Conservation (phyloP, 2,888 invertebrate species). For the Nomada fucata region DNA sequence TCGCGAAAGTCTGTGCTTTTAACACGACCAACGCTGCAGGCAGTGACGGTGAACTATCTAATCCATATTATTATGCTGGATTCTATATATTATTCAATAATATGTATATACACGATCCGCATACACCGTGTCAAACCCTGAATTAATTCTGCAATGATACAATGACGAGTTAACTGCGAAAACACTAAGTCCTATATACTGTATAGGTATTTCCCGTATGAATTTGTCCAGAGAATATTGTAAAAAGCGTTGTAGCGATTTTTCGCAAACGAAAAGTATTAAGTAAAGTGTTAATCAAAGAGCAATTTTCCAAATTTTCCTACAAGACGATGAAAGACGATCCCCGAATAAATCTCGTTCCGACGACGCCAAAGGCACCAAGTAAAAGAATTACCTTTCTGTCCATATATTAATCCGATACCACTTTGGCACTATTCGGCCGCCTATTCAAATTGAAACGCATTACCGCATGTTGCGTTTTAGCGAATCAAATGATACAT, state of each 20-base stretch:
- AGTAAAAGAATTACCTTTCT: conserved; percentile 61
- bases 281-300: conserved; percentile 22
- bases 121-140: conserved; percentile 63
- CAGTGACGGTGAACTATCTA: conserved; percentile 70
- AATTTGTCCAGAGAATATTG: conserved; percentile 2
- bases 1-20: conserved; percentile 49
- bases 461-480: conserved; percentile 21
- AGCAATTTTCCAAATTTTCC: conserved; percentile 29
- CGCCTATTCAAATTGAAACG: conserved; percentile 52
- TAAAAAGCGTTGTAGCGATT: conserved; percentile 3
- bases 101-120: conserved; percentile 69
- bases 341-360: conserved; percentile 57
- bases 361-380: conserved; percentile 70
- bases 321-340: conserved; percentile 64
- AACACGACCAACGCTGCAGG: conserved; percentile 67
- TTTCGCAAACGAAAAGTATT: background rate
- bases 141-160: conserved; percentile 29
- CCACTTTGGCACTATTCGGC: conserved; percentile 67
- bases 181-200: conserved; percentile 13
- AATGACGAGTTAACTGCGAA: conserved; percentile 31
- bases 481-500: conserved; percentile 27
- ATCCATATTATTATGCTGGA: conserved; percentile 65
- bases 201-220: background rate
- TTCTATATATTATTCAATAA: conserved; percentile 69
- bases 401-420: conserved; percentile 19